A percentile compares a stretch with the other conserved stretches of the same genome.
Evolutionary conservation across 2,888 invertebrate genomes (phyloP).

Genomic region (Liopterus haemorrhoidalis): DNA sequence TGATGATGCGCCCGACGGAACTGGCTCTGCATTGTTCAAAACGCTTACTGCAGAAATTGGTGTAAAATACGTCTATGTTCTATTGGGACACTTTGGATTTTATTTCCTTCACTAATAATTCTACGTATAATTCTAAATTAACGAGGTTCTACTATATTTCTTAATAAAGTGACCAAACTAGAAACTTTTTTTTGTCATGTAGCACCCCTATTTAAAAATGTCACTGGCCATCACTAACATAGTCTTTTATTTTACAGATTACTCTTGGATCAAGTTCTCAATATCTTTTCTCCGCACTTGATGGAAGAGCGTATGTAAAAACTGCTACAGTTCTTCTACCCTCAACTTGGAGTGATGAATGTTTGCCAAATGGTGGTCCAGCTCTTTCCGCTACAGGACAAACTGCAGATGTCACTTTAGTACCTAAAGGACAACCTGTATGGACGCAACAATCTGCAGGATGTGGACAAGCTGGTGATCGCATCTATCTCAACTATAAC

Average conservation of each 20-base stretch:
- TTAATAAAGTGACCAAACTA: too few species aligned
- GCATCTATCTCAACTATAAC: conserved; percentile 50
- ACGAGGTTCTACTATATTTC: too few species aligned
- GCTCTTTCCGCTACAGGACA: conserved; percentile 49
- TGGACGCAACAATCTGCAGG: conserved; percentile 59
- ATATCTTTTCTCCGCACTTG: conserved; percentile 53
- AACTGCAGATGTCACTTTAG: conserved; percentile 50
- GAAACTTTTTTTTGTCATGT: too few species aligned
- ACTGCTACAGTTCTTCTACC: conserved; percentile 56
- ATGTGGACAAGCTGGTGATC: conserved; percentile 55
- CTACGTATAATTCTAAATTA: too few species aligned
- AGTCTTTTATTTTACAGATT: conserved; percentile 44
- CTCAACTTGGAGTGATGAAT: conserved; percentile 52
- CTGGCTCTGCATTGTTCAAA: too few species aligned
- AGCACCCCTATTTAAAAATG: too few species aligned
- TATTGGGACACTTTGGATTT: too few species aligned
- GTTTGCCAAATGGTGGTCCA: conserved; percentile 41
- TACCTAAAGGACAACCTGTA: conserved; percentile 51
- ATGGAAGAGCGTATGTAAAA: conserved; percentile 52
- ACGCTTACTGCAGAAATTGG: too few species aligned
- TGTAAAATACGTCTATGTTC: too few species aligned
- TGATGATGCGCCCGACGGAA: too few species aligned
- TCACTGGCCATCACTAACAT: too few species aligned
- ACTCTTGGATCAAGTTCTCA: conserved; percentile 53
- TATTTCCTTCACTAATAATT: too few species aligned